Percentiles rank a stretch among this genome's conserved stretches.
Conservation (phyloP, 1,140 invertebrate genomes). For the Apis florea region DNA sequence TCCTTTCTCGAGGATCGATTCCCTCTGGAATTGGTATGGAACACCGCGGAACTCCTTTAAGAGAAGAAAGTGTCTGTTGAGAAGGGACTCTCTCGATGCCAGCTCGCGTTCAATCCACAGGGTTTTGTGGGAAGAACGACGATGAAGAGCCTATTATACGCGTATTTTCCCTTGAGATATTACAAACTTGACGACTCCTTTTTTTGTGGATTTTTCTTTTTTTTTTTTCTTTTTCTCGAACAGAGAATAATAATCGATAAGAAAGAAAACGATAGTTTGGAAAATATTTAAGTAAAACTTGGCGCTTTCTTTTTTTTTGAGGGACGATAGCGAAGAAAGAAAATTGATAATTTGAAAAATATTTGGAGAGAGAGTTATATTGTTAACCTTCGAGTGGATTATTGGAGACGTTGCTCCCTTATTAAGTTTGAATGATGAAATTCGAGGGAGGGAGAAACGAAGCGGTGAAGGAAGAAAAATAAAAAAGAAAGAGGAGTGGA, state of each 20-base stretch:
- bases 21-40: slow-evolving; percentile 57
- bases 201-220: neutral
- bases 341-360: too few species aligned
- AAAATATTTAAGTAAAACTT: too few species aligned
- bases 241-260: too few species aligned
- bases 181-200: neutral
- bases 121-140: neutral
- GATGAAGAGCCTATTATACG: neutral
- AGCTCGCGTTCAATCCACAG: neutral
- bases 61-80: slow-evolving; percentile 1
- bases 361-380: too few species aligned
- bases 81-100: neutral
- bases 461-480: slow-evolving; percentile 8
- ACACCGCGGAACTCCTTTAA: slow-evolving; percentile 53
- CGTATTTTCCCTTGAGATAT: neutral
- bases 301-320: too few species aligned
- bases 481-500: neutral
- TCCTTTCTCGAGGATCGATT: slow-evolving; percentile 62
- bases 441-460: slow-evolving; percentile 3
- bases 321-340: too few species aligned
- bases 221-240: too few species aligned
- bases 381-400: too few species aligned
- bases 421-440: slow-evolving; percentile 18
- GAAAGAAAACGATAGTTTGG: too few species aligned
- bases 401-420: too few species aligned